Conservation (phyloP, 2,797 vertebrate species). For the Luscinia megarhynchos region DNA sequence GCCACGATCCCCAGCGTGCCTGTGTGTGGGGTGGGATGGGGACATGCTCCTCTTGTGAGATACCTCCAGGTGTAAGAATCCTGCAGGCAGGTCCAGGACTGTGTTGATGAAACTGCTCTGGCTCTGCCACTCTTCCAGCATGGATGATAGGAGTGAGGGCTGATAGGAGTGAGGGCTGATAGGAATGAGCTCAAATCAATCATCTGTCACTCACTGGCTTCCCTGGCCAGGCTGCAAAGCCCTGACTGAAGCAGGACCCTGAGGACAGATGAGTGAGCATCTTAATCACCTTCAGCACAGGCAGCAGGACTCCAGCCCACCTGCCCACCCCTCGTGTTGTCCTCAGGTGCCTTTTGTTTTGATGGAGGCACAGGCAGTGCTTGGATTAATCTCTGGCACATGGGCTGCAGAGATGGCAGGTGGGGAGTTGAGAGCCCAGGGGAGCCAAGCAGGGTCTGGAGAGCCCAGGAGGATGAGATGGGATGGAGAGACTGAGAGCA, state of each 20-base stretch:
- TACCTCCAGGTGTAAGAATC: not conserved
- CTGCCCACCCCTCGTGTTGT: rapidly evolving
- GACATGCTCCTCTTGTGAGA: rapidly evolving
- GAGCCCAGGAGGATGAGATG: not conserved
- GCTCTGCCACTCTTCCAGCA: not conserved
- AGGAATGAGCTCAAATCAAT: not conserved
- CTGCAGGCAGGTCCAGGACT: not conserved
- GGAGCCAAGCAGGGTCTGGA: not conserved
- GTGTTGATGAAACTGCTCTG: not conserved
- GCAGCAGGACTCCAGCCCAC: not conserved
- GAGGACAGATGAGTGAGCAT: not conserved
- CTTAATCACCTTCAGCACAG: not conserved
- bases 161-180: not conserved
- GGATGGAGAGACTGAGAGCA: not conserved
- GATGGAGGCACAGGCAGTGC: not conserved
- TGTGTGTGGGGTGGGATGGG: not conserved
- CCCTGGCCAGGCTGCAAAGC: not conserved
- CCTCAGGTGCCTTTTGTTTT: not conserved
- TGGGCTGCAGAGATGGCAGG: not conserved
- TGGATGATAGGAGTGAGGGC: not conserved
- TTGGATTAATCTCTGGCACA: rapidly evolving
- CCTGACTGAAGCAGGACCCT: not conserved
- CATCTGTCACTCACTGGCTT: not conserved
- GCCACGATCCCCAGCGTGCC: rapidly evolving
- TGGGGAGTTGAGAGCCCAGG: not conserved